Evolutionary conservation across 1,140 invertebrate genomes (phyloP), one percentile per base, ranked within the genome.

Genomic region (Paraescarpia echinospica): DNA sequence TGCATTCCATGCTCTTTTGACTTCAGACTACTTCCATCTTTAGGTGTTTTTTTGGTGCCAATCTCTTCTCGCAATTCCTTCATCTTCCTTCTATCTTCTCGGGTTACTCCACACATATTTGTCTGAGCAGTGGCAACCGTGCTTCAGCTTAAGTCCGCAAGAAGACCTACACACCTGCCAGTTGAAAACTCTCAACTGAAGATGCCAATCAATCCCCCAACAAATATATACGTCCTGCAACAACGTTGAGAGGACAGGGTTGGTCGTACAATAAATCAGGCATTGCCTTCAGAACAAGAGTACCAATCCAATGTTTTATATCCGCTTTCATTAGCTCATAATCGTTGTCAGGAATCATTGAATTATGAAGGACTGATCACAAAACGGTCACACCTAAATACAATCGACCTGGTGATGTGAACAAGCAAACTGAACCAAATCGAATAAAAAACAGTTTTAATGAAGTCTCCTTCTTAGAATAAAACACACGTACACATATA

Each of bases 401-500:
- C 4, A 22, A 77, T 27, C 22, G 27, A 77, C 59, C 22, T 27
- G 22, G 14, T 77, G 59, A 18, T 14, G 22, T 77, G 27, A 77
- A 77, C 59, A 77, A 77, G 22, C 14, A 77, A 6, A 27, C 59
- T 18, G 22, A 33, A 35, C 91, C 94, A 89, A 89, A 2, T 27
- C 33, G 33, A 41, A n/a, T 77, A 34, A 31, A 48, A 88, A 35
- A 31, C 92, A 89, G 34, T 34, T 51, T 18, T 89, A 89, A 92
- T 92, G 4, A 77, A 18, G 59, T 27, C 59, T 77, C 48, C 48
- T 48, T 48, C 59, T 77, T 77, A 31, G 59, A 91, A 18, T 92
- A 90, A 27, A 92, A 93, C 91, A 59, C 92, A 90, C 93, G 90
- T 89, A 93, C 91, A 77, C 33, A 91, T 93, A 77, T 59, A 89